Percentiles rank a stretch among this genome's conserved stretches.
Conservation (phyloP, 2,888 invertebrate genomes). For the Synanthedon myopaeformis region DNA sequence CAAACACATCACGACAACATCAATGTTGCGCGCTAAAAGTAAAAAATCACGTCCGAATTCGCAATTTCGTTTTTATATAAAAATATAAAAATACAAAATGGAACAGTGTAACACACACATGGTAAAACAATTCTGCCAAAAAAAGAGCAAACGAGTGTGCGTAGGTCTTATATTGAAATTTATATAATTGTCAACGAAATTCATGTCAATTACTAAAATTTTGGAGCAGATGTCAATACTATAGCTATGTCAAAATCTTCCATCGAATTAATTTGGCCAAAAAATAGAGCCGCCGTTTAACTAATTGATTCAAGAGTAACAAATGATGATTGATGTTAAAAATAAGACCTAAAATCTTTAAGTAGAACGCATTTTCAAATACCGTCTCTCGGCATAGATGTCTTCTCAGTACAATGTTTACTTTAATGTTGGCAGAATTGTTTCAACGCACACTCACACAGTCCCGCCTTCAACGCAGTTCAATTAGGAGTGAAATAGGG, state of each 20-base stretch:
- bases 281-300: no score
- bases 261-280: no score
- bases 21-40: conserved; percentile 55
- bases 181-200: not conserved
- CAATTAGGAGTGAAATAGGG: conserved; percentile 32
- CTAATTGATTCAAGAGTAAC: no score
- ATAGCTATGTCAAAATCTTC: no score
- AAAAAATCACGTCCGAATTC: conserved; percentile 63
- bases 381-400: not conserved
- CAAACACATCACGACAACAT: conserved; percentile 15
- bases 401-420: not conserved
- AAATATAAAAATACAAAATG: conserved; percentile 71
- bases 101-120: conserved; percentile 57
- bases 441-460: conserved; percentile 21
- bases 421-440: not conserved
- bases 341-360: no score
- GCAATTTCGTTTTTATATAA: conserved; percentile 63
- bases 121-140: not conserved
- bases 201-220: no score
- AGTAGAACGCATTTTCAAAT: not conserved
- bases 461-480: conserved; percentile 32
- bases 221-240: no score
- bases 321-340: no score
- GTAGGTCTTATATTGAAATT: not conserved
- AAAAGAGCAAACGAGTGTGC: not conserved